Evolutionary conservation across 2,797 vertebrate species (phyloP), one percentile per base, ranked within the genome.

Genomic region (Vireo griseus): DNA sequence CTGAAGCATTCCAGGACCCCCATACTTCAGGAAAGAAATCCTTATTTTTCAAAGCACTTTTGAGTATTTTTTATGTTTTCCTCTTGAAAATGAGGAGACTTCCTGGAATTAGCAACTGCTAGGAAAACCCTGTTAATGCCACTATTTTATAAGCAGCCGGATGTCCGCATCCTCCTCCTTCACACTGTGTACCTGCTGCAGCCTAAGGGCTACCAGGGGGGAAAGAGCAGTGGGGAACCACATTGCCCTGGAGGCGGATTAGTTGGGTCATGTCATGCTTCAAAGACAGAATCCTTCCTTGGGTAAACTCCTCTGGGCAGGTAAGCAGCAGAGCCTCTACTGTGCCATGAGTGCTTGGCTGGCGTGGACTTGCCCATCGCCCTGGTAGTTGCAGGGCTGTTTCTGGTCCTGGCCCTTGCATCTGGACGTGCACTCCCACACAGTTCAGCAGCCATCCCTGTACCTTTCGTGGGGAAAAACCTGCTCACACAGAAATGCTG

Each of bases 341-440:
- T 78, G 76, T 28, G 4, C 40, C 19, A 3, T 14, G 26, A 42
- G 24, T 62, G 37, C 48, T 61, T 65, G 51, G 16, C 40, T 88
- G 51, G 5, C 2, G 0, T 31, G 33, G 31, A 11, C 52, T 88
- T 84, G 54, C 39, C 28, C 29, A 15, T 48, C 51, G 39, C 29
- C 12, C 37, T 44, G 40, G 28, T 26, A 8, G 5, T 3, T 82
- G n/a, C 21, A n/a, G 35, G 4, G 0, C 54, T 82, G n/a, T 45
- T 63, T 33, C 61, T 66, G 29, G 9, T 31, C 50, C 58, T 57
- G 51, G n/a, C 33, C 29, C 17, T 61, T 45, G 42, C 26, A 48
- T 0, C 0, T 35, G 17, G 29, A 16, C 14, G 1, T 26, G 29
- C 5, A 2, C 25, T 9, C 4, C 29, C 17, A 0, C 26, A 8